A percentile compares a stretch with the other conserved stretches of the same genome.
These are phyloP conservation scores for Helarctos malayanus DNA, from an alignment of 2,797 vertebrate genomes.

Conservation along the genomic window DNA sequence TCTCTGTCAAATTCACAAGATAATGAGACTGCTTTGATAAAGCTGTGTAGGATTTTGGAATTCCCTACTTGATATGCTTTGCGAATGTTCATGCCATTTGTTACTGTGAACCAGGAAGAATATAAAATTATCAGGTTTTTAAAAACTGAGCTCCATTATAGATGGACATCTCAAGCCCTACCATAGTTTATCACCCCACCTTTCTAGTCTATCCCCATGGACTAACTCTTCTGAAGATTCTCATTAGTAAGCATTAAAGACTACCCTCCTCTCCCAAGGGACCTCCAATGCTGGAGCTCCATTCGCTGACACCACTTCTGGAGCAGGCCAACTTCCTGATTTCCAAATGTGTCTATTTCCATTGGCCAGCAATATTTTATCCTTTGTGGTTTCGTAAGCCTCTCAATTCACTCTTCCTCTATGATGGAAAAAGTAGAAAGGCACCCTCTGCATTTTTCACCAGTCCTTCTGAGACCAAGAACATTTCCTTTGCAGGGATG, in stretches of 20 bases:
- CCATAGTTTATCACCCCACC: not conserved
- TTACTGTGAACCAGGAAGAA: not conserved
- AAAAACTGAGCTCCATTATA: not conserved
- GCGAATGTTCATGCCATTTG: not conserved
- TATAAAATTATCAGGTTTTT: not conserved
- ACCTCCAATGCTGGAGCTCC: too few species aligned
- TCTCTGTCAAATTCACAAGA: slow-evolving; percentile 34
- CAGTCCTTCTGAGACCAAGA: not conserved
- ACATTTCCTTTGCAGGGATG: slow-evolving; percentile 35
- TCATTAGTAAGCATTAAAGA: not conserved
- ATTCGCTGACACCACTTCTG: not conserved
- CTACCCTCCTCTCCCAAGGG: not conserved
- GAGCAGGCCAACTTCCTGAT: slow-evolving; percentile 26
- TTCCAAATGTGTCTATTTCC: slow-evolving; percentile 61
- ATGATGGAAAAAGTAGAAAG: slow-evolving; percentile 50
- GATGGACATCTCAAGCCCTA: not conserved
- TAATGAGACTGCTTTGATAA: slow-evolving; percentile 5
- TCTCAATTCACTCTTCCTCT: slow-evolving; percentile 37
- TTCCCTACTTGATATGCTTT: not conserved
- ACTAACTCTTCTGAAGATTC: not conserved
- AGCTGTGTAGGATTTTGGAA: slow-evolving; percentile 13
- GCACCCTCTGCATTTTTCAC: slow-evolving; percentile 36
- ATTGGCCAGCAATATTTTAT: slow-evolving; percentile 68
- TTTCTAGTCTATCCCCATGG: not conserved
- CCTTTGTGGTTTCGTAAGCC: slow-evolving; percentile 62